Evolutionary conservation across 2,888 invertebrate genomes (phyloP), one percentile per base, ranked within the genome.

Genomic region (Andrena bucephala): DNA sequence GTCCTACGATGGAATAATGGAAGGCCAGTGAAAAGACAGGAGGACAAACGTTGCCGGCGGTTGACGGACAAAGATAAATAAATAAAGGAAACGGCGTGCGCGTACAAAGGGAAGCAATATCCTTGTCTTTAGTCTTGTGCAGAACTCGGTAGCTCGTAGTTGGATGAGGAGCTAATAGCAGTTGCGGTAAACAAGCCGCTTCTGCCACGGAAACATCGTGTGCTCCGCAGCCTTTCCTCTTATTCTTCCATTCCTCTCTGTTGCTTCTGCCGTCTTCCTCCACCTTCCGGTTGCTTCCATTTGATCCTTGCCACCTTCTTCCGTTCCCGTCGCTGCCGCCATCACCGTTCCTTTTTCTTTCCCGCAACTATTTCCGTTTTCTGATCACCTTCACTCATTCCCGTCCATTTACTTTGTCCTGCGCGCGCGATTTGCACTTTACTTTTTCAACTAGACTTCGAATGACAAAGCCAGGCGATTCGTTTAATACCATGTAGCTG

Each of bases 71-170:
- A 90, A 92, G 92, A 92, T 91, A 92, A 92, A 93, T 92, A 93
- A 92, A 91, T 89, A 90, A 89, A 91, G 90, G 89, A 92, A 92
- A 92, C 90, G 90, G 85, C 85, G 86, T 81, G 84, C 77, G 85
- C 73, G 86, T 86, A 90, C 89, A 92, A 90, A 92, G 91, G 89
- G 89, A 90, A 90, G 92, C 91, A 92, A 92, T 92, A 92, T 92
- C 92, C 91, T 88, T 85, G 87, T 77, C 87, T 89, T 87, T 85
- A 87, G 87, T 87, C 84, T 72, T 36, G 76, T 70, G 82, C 83
- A 71, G 68, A 82, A 79, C 86, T 65, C 75, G 87, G 76, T 77
- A 63, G 74, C 77, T 77, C 80, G 76, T 76, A 81, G 81, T 66
- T 83, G 86, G 84, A 85, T 78, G 82, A 83, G 85, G 85, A 89